phyloP scores from a whole-genome alignment of 2,797 vertebrate genomes.

The Tympanoctomys barrerae region DNA sequence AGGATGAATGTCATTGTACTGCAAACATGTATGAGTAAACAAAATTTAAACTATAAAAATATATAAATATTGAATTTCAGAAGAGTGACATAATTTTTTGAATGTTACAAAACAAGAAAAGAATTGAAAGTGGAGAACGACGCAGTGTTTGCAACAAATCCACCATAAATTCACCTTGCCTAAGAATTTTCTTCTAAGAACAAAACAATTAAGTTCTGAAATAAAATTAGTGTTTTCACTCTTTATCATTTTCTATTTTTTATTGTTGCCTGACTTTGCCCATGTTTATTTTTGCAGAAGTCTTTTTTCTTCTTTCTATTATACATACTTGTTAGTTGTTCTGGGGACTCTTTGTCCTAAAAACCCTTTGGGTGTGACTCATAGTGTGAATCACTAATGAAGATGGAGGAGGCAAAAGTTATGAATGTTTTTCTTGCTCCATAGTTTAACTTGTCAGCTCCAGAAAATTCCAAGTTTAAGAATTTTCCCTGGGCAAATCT shows the following conservation, averaged over 20 bases:
- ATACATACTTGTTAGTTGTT: background rate
- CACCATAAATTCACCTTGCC: background rate
- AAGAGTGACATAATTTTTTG: background rate
- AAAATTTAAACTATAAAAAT: no score
- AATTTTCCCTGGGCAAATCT: background rate
- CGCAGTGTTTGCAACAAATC: background rate
- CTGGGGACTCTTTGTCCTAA: background rate
- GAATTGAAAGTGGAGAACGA: background rate
- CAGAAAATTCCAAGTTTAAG: background rate
- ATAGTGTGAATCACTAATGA: background rate
- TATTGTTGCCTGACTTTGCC: background rate
- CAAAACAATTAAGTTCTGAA: background rate
- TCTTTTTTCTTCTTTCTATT: slow-evolving; percentile 11
- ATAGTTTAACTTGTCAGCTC: background rate
- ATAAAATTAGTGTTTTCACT: background rate
- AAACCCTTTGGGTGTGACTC: background rate
- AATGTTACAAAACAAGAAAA: background rate
- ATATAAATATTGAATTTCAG: background rate
- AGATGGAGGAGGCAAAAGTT: background rate
- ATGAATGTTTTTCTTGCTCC: background rate
- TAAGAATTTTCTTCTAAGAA: background rate
- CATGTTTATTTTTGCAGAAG: background rate
- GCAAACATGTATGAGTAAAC: no score
- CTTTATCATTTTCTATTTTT: fast-evolving
- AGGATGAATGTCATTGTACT: no score